A percentile compares a stretch with the other conserved stretches of the same genome.
phyloP scores from a whole-genome alignment of 2,888 invertebrate species.

The Drymonia ruficornis region DNA sequence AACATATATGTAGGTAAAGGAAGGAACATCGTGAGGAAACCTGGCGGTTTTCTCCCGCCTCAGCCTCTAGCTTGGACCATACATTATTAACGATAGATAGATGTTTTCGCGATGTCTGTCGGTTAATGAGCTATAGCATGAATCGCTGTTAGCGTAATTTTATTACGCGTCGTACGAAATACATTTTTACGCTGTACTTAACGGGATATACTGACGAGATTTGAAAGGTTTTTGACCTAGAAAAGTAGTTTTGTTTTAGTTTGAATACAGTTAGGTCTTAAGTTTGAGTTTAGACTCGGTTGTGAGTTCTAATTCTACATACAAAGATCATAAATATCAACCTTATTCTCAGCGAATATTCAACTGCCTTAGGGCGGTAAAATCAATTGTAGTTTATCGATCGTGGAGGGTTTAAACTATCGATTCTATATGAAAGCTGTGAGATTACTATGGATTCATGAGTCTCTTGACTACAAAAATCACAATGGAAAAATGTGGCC shows the following conservation, averaged over 20 bases:
- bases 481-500: too few species aligned
- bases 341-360: too few species aligned
- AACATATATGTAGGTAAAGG: too few species aligned
- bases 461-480: too few species aligned
- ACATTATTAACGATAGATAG: slow-evolving; percentile 22
- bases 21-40: too few species aligned
- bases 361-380: too few species aligned
- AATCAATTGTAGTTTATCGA: too few species aligned
- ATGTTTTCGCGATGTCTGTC: slow-evolving; percentile 55
- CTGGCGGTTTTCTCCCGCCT: too few species aligned
- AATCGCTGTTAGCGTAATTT: slow-evolving; percentile 49
- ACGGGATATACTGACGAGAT: slow-evolving; percentile 23
- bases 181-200: slow-evolving; percentile 11
- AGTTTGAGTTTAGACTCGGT: background rate
- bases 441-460: too few species aligned
- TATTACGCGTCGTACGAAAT: slow-evolving; percentile 34
- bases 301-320: background rate
- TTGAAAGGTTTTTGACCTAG: background rate
- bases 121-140: slow-evolving; percentile 61
- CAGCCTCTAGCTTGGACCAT: slow-evolving; percentile 16
- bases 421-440: too few species aligned
- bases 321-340: too few species aligned
- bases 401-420: too few species aligned
- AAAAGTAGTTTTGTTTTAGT: background rate
- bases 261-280: background rate